Conservation (phyloP, 2,113 vertebrate genomes). For the Myiopsitta monachus region DNA sequence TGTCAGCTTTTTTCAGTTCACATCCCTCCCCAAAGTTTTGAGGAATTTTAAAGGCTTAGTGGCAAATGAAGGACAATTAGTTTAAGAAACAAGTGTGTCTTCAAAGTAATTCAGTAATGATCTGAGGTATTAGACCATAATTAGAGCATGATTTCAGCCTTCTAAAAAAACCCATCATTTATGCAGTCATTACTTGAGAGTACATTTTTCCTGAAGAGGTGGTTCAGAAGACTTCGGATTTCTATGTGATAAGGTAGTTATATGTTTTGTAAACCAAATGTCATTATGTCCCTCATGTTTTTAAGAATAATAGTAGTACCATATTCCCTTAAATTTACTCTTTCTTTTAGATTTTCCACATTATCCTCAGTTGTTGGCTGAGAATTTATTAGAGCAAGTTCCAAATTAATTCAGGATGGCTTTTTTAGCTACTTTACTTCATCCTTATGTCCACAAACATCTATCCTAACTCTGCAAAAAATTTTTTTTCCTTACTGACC, state of each 20-base stretch:
- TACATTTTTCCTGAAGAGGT: neutral
- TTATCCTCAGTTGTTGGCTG: neutral
- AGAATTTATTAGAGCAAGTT: neutral
- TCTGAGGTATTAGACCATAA: neutral
- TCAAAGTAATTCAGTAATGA: neutral
- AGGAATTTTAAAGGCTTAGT: neutral
- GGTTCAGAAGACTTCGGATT: neutral
- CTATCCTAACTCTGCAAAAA: neutral
- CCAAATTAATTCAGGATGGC: neutral
- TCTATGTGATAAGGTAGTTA: neutral
- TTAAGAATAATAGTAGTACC: neutral
- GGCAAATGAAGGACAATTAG: neutral
- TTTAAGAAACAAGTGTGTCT: neutral
- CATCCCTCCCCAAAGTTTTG: neutral
- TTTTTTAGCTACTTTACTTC: neutral
- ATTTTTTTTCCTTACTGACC: neutral
- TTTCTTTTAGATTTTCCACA: neutral
- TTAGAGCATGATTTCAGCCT: neutral
- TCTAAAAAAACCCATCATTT: neutral
- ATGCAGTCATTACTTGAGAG: neutral
- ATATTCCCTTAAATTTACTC: neutral
- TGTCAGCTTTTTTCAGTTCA: neutral
- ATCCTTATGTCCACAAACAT: neutral
- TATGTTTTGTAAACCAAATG: neutral
- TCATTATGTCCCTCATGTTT: neutral